Base-by-base conservation (phyloP, 2,797 vertebrate species). In the Parauchenoglanis punctatus region DNA sequence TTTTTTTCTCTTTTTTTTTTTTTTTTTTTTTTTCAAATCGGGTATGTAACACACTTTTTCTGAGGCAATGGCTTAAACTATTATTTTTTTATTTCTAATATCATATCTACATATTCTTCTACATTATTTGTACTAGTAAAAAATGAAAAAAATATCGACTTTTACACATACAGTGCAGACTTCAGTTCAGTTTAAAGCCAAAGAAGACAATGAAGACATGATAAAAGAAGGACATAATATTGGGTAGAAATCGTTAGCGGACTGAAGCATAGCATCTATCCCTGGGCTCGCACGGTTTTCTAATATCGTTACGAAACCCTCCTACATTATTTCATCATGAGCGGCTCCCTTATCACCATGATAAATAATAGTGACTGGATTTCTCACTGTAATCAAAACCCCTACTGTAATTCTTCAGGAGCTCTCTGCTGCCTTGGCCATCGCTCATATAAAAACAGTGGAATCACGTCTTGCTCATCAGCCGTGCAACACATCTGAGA, bases 391-490 rank as follows among this genome's bases (percentile, higher is more conserved):
- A 87, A 88, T 89, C 59, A 58, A 85, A 89, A 88, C 49, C 44
- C 77, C 23, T 76, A 54, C 85, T 87, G 81, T 88, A 87, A 83
- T 81, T 88, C 83, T 80, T 76, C 81, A 89, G 85, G 78, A 88
- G 44, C 49, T 61, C 81, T 85, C 58, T 72, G 49, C 35, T 20
- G 44, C 54, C 72, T 54, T 17, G 59, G 83, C 61, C 84, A 75
- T 77, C 77, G 68, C 83, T 90, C 76, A 88, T 77, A 89, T 89
- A 85, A 84, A 91, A 91, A 86, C 85, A 88, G 83, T 82, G 76
- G 88, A 76, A 84, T 87, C 89, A 87, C 70, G 76, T 90, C 86
- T 85, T 83, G 77, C 76, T 89, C 84, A 83, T 81, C 78, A 73
- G 84, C 84, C 86, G 76, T 59, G 70, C 49, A 73, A 87, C 85